Conservation (phyloP, 2,797 vertebrate genomes). For the Danio tinwini region DNA sequence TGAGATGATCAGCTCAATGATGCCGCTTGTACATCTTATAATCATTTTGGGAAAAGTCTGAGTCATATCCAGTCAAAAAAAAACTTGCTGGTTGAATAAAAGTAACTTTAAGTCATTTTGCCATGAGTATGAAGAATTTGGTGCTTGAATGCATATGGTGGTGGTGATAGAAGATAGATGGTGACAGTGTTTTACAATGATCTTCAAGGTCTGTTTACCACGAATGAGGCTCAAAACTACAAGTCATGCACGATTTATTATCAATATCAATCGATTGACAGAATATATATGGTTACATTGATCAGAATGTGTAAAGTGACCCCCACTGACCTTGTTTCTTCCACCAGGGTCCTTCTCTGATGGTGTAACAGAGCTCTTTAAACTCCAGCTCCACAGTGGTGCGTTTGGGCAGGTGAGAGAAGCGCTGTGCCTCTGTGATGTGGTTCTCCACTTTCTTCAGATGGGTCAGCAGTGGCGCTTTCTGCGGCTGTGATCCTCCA, state of each 20-base stretch:
- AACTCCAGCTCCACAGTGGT: conserved; percentile 91
- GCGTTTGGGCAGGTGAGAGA: conserved; percentile 91
- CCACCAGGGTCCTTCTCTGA: conserved; percentile 86
- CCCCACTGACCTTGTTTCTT: conserved; percentile 82
- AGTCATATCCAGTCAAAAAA: too few species aligned
- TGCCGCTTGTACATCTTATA: too few species aligned
- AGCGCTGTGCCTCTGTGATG: conserved; percentile 75
- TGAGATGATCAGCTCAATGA: too few species aligned
- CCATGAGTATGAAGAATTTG: too few species aligned
- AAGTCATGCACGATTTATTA: background rate
- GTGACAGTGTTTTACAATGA: background rate
- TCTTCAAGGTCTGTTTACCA: background rate
- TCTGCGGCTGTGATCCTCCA: conserved; percentile 63
- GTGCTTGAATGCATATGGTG: too few species aligned
- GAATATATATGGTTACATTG: background rate
- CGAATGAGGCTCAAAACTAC: background rate
- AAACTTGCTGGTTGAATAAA: too few species aligned
- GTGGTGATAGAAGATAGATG: background rate
- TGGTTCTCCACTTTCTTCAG: conserved; percentile 76
- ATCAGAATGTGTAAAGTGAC: conserved; percentile 6
- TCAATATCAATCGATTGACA: too few species aligned
- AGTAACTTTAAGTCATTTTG: too few species aligned
- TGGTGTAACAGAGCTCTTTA: conserved; percentile 88
- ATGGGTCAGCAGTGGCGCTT: conserved; percentile 63
- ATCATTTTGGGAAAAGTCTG: too few species aligned